A percentile compares a stretch with the other conserved stretches of the same genome.
phyloP scores from a whole-genome alignment of 37 sponge, comb jelly and placozoan species.

The Lycopodina hypogea region DNA sequence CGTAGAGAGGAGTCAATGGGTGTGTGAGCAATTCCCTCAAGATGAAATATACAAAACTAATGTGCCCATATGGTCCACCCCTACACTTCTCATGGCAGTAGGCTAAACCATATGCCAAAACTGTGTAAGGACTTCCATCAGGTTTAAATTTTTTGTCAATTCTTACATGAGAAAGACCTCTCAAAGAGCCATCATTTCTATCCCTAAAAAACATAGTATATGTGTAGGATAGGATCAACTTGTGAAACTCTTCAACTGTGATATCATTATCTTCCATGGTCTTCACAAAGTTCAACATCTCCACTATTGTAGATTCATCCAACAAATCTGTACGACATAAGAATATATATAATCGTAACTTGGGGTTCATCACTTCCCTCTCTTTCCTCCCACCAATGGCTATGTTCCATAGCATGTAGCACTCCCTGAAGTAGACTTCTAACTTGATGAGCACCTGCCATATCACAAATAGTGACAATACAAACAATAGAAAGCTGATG shows the following conservation, averaged over 20 bases:
- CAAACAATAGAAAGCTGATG: no score
- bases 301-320: conserved; percentile 42
- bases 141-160: conserved; percentile 9
- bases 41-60: conserved; percentile 33
- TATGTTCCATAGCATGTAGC: no score
- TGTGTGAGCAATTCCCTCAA: conserved; percentile 49
- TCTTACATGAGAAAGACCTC: conserved; percentile 64
- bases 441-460: no score
- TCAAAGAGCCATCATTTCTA: conserved; percentile 63
- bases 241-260: conserved; percentile 45
- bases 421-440: no score
- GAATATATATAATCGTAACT: conserved; percentile 29
- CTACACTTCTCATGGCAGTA: conserved; percentile 46
- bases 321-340: conserved; percentile 18
- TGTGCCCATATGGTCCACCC: conserved; percentile 65
- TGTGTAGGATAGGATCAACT: conserved; percentile 48
- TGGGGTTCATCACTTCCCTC: conserved; percentile 15
- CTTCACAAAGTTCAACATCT: conserved; percentile 42
- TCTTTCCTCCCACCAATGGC: conserved; percentile 18
- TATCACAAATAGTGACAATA: no score
- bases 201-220: conserved; percentile 62
- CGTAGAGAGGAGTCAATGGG: conserved; percentile 61
- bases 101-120: conserved; percentile 53
- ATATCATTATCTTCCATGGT: conserved; percentile 28
- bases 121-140: conserved; percentile 47